phyloP scores from a whole-genome alignment of 2,797 vertebrate genomes.

The Tiaroga cobitis region DNA sequence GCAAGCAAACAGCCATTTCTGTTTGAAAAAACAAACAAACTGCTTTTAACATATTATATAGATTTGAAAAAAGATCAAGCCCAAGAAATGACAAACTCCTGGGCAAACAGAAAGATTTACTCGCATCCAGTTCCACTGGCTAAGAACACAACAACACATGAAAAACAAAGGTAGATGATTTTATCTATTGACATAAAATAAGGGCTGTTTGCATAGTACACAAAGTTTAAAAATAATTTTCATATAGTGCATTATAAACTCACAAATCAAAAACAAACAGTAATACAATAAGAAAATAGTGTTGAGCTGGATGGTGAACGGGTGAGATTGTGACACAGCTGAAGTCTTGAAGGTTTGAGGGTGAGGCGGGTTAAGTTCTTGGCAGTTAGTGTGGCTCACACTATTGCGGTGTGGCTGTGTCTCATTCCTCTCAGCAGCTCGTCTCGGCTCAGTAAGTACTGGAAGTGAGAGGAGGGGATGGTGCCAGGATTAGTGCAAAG shows the following conservation, averaged over 20 bases:
- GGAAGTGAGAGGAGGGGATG: slow-evolving; percentile 74
- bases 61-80: slow-evolving; percentile 1
- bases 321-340: background rate
- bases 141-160: background rate
- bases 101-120: slow-evolving; percentile 10
- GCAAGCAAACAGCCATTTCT: slow-evolving; percentile 29
- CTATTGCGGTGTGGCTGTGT: slow-evolving; percentile 68
- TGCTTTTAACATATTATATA: slow-evolving; percentile 28
- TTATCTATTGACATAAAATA: background rate
- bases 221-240: background rate
- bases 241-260: background rate
- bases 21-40: background rate
- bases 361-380: slow-evolving; percentile 43
- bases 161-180: background rate
- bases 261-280: background rate
- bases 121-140: background rate
- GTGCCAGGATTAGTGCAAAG: slow-evolving; percentile 51
- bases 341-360: slow-evolving; percentile 5
- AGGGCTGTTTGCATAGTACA: background rate
- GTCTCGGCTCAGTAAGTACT: slow-evolving; percentile 88
- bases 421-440: slow-evolving; percentile 83
- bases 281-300: background rate
- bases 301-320: slow-evolving; percentile 8
- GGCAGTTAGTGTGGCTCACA: slow-evolving; percentile 65
- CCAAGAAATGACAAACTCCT: background rate